A percentile compares a stretch with the other conserved stretches of the same genome.
phyloP scores from a whole-genome alignment of 2,797 vertebrate genomes.

The Coregonus ussuriensis region DNA sequence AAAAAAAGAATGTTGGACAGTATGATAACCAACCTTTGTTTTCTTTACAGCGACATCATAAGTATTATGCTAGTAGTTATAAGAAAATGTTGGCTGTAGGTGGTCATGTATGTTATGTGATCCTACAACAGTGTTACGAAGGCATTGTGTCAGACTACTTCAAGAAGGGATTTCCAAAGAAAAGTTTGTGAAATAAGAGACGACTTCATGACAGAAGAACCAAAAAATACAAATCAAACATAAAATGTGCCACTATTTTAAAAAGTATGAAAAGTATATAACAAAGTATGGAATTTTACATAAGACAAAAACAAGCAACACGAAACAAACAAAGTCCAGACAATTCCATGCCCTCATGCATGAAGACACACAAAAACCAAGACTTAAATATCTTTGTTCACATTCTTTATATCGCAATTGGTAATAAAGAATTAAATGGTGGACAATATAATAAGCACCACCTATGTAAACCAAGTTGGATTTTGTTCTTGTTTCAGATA shows the following conservation, averaged over 20 bases:
- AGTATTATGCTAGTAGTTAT: too few species aligned
- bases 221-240: not conserved
- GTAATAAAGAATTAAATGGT: not conserved
- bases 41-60: too few species aligned
- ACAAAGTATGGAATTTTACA: not conserved
- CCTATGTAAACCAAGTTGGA: not conserved
- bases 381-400: conserved; percentile 1
- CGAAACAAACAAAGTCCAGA: not conserved
- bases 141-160: not conserved
- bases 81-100: not conserved
- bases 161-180: not conserved
- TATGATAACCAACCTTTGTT: not conserved
- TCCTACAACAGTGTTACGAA: not conserved
- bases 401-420: not conserved
- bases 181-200: not conserved
- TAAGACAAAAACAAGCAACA: not conserved
- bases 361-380: not conserved
- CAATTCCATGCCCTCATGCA: not conserved
- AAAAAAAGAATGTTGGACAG: too few species aligned
- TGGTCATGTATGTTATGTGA: not conserved
- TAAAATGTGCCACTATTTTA: not conserved
- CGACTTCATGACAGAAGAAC: not conserved
- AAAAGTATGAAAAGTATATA: not conserved
- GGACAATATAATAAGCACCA: not conserved
- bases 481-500: not conserved